Base-by-base conservation (phyloP, 2,888 invertebrate species). In the Drosophila algonquin region DNA sequence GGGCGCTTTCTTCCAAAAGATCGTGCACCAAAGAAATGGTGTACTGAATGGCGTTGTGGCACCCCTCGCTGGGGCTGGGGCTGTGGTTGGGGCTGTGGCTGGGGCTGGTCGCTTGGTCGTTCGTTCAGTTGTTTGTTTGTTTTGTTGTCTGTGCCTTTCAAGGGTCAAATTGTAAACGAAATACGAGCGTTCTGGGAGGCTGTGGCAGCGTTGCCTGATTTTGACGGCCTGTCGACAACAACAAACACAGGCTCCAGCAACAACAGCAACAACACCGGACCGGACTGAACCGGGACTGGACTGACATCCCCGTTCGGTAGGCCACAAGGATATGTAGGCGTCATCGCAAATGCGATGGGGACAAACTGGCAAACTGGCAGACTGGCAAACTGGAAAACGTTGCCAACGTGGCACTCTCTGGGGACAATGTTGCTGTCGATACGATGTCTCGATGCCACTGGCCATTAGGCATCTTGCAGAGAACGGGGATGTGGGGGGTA, bases 91-190 rank as follows among this genome's bases (percentile, higher is more conserved):
- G 21, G 21, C 3, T 21, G 21, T 0, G 21, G 21, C 3, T 50
- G 30, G 8, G 30, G 24, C 24, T 48, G 35, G 7, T 18, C 27
- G 35, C 18, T 47, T 52, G 30, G 21, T 14, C 30, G 32, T 53
- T 32, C 27, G 27, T 35, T n/a, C 16, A 12, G 24, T 18, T 55
- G 53, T 60, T 65, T 58, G 52, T 58, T 67, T 72, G 70, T 70
- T 74, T 73, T 73, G 65, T 73, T 73, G 65, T 73, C 75, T 60
- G 71, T 76, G 77, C 77, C 78, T 81, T 85, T 87, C 77, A 77
- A 79, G 80, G 85, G 85, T 85, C 87, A 86, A 87, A 80, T 81
- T 85, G 81, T 85, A 83, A 87, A 80, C 87, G 87, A 81, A 83
- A 83, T 87, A 85, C 81, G 76, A 87, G 81, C 79, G 69, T 55